Base-by-base conservation (phyloP, 2,113 vertebrate species). In the Natator depressus region DNA sequence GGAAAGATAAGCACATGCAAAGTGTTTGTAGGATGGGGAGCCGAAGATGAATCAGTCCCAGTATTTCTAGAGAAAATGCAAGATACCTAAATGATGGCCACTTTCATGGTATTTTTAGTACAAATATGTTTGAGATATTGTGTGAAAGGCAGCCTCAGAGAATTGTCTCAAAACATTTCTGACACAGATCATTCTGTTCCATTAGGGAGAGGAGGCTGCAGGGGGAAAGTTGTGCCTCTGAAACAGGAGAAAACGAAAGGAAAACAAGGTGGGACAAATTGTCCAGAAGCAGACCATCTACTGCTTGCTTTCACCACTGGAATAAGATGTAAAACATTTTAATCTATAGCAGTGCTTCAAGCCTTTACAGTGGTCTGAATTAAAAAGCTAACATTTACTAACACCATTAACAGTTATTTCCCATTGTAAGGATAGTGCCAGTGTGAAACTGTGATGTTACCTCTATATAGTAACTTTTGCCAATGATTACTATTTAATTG, bases 251-350 rank as follows among this genome's bases (percentile, higher is more conserved):
- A 87, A 27, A 6, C 47, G n/a, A 22, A 69, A 80, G 93, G 13
- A 95, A n/a, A 85, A 91, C 86, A 85, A 87, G 50, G 83, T 79
- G n/a, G 84, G 79, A 83, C 53, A 93, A 95, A 95, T 87, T 94
- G 75, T 96, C 93, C 92, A 75, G 95, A 95, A 95, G 83, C 53
- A 88, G 95, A 85, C 84, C 94, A 94, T 59, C 38, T 82, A 89
- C 93, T 92, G 79, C 87, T 95, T 88, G n/a, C 85, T 91, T 85
- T 88, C 89, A 91, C 50, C 2, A 0, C 86, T 50, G 10, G 79
- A 95, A 89, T 83, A 93, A 76, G 93, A 94, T 85, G 72, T 42
- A 90, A 89, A 50, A 89, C 51, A 38, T 25, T 93, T 94, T 93
- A 84, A 85, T 91, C 82, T 97, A 49, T 75, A 94, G 89, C 0